Conservation (phyloP, 2,797 vertebrate genomes). For the Podarcis lilfordi region DNA sequence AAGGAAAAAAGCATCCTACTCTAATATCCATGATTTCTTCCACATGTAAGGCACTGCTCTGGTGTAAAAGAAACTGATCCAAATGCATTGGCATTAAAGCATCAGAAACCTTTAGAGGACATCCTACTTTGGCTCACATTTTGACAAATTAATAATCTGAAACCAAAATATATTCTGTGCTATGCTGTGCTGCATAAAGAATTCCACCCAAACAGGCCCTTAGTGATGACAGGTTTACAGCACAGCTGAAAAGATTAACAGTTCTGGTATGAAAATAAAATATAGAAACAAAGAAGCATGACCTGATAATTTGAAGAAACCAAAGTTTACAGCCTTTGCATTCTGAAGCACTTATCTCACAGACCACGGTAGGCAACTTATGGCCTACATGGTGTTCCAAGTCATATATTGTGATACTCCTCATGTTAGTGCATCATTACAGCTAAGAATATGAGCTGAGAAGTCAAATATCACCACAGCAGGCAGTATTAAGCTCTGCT, state of each 20-base stretch:
- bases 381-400: neutral
- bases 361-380: neutral
- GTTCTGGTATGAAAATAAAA: conserved; percentile 35
- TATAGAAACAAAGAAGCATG: neutral
- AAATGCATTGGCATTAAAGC: conserved; percentile 47
- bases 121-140: conserved; percentile 33
- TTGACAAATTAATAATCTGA: conserved; percentile 58
- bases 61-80: conserved; percentile 51
- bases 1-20: conserved; percentile 63
- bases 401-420: neutral
- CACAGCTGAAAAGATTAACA: conserved; percentile 41
- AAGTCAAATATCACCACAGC: neutral
- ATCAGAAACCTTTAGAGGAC: conserved; percentile 45
- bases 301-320: conserved; percentile 32
- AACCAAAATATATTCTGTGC: conserved; percentile 41
- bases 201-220: conserved; percentile 46
- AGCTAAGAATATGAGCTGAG: neutral
- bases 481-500: neutral
- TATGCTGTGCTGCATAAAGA: conserved; percentile 3
- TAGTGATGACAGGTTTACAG: conserved; percentile 41
- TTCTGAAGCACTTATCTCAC: conserved; percentile 8
- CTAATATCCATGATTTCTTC: conserved; percentile 72
- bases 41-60: conserved; percentile 65
- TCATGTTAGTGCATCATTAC: neutral
- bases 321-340: conserved; percentile 6